Evolutionary conservation across 1,140 invertebrate genomes (phyloP), one percentile per base, ranked within the genome.

Genomic region (Campoletis sonorensis): DNA sequence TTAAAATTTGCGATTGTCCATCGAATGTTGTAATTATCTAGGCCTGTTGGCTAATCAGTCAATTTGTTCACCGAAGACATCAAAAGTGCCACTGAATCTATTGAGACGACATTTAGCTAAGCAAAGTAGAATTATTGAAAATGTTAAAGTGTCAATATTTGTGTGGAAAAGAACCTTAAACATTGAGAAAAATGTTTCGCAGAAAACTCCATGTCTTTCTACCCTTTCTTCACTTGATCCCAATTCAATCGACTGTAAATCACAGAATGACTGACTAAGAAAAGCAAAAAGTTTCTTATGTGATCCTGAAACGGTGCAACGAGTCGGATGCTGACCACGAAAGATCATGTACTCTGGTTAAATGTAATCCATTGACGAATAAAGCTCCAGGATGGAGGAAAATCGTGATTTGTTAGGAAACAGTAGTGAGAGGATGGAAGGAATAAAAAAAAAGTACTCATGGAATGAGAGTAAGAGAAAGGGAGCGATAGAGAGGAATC

Each of bases 271-370:
- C 8, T 4, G 21, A 70, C 15, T 8, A 70, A 33, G 27, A 30
- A 27, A 70, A 33, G n/a, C 33, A 33, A 33, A 33, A 33, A 33
- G 30, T 33, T 70, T 33, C 15, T 18, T n/a, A 70, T 27, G 30
- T 30, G 27, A 70, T 33, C 16, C 3, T 18, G 67, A 27, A 70
- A 40, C 30, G 8, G 71, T 68, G 61, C 27, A 71, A 54, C 27
- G 76, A 78, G 23, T 49, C 49, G 68, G 26, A 58, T 81, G 80
- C 82, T 79, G 61, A 84, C 80, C 79, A 81, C 72, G 33, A 79
- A 67, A 84, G 84, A 86, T 86, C 82, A 80, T 81, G 82, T 85
- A 84, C 83, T 72, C 26, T 30, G n/a, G 30, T 11, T 33, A 37
- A 30, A 27, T 80, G 79, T 80, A n/a, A 58, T 23, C 21, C 51